Evolutionary conservation across 2,113 vertebrate species (phyloP), one percentile per base, ranked within the genome.

Genomic region (Pangasianodon gigas): DNA sequence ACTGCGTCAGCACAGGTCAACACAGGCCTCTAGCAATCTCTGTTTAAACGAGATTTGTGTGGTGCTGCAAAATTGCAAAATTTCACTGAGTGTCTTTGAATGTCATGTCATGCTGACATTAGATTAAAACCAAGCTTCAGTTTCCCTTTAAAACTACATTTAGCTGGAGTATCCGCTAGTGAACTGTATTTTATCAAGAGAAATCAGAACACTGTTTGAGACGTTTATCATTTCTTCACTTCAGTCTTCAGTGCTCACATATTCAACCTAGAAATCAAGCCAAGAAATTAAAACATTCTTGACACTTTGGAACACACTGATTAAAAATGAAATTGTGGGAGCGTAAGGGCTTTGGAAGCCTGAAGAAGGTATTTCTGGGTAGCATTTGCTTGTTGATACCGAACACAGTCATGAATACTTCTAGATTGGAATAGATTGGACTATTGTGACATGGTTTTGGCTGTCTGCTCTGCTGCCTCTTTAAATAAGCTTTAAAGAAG

Each of bases 101-200:
- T 56, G 21, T 32, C 69, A 52, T 65, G 75, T 85, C 84, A 80
- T 82, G 52, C 6, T 26, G 80, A 44, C 85, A 82, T 89, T 79
- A 62, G 67, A 91, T 84, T 89, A 74, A 65, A 84, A 77, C 32
- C 29, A 44, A n/a, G n/a, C 29, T 81, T 56, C 18, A 29, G 44
- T 56, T 46, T 21, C 46, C 56, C 41, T 65, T 85, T 26, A 56
- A 29, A 54, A 51, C 46, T 10, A 7, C 16, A 13, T 82, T 67
- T 29, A 26, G 18, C 19, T 84, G 74, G 48, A 69, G 46, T 56
- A 58, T 62, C 85, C 48, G 52, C 71, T 87, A 21, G 87, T 11
- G 14, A 46, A 13, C 44, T 37, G 13, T 65, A 9, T 65, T 32
- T 81, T 52, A 65, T 67, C 75, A 24, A 14, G 26, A 65, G 24